Evolutionary conservation across 2,888 invertebrate species (phyloP).

Genomic region (Elegia similella): DNA sequence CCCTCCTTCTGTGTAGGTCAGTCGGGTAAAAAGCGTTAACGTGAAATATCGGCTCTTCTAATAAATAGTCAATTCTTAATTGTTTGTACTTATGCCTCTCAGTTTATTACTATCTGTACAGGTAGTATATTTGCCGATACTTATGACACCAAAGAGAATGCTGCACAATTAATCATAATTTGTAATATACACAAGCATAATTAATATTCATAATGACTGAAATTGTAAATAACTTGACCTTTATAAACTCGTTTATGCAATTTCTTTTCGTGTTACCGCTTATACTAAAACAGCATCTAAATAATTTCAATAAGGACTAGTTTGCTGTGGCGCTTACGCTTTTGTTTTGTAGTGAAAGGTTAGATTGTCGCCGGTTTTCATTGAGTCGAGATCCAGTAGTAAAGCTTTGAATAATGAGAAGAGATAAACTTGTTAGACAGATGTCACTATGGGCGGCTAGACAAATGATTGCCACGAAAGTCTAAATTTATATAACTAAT

Average conservation of each 20-base stretch:
- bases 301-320: not conserved
- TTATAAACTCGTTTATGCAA: not conserved
- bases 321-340: not conserved
- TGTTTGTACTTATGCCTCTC: too few species aligned
- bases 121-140: too few species aligned
- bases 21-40: too few species aligned
- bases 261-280: not conserved
- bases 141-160: too few species aligned
- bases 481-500: constrained; percentile 38
- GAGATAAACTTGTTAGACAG: constrained; percentile 69
- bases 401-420: constrained; percentile 59
- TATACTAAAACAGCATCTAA: not conserved
- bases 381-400: constrained; percentile 48
- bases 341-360: constrained; percentile 39
- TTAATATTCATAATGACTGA: not conserved
- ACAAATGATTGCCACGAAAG: constrained; percentile 62
- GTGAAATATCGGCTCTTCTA: too few species aligned
- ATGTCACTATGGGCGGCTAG: constrained; percentile 55
- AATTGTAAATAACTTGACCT: not conserved
- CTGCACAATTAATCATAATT: not conserved
- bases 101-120: too few species aligned
- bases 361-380: constrained; percentile 38
- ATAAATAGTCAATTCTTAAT: too few species aligned
- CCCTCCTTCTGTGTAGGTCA: too few species aligned
- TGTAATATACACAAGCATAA: not conserved